Percentiles rank a stretch among this genome's conserved stretches.
These are phyloP conservation scores for Heliothis virescens DNA, from an alignment of 1,140 invertebrate species.

Conservation along the genomic window DNA sequence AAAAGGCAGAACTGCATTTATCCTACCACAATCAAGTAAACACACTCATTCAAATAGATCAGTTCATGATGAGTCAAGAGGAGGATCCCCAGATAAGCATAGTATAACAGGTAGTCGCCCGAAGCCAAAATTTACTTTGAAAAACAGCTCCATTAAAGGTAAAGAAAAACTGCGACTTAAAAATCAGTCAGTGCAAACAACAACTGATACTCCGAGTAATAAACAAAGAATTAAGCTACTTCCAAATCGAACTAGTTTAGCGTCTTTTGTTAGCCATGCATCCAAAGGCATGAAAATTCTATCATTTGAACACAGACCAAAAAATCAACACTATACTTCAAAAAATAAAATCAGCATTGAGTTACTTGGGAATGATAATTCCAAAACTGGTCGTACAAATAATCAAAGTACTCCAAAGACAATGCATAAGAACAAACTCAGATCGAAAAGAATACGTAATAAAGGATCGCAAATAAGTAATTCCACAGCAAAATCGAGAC, in stretches of 20 bases:
- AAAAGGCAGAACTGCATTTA: too few species aligned
- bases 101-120: background rate
- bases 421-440: background rate
- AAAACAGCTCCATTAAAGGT: background rate
- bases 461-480: slow-evolving; percentile 36
- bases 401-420: background rate
- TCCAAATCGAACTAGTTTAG: too few species aligned
- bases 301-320: background rate
- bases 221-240: background rate
- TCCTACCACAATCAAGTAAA: too few species aligned
- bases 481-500: slow-evolving; percentile 27
- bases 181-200: slow-evolving; percentile 7
- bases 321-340: background rate
- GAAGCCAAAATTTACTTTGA: background rate
- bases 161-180: background rate
- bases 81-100: background rate
- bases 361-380: background rate
- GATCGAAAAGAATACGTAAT: background rate
- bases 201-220: background rate
- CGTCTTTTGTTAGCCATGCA: too few species aligned
- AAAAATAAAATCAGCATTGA: background rate
- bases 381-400: background rate
- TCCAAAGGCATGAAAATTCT: too few species aligned
- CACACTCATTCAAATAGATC: too few species aligned
- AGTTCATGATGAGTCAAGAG: background rate